phyloP scores from a whole-genome alignment of 1,140 invertebrate species.

The Leguminivora glycinivorella region DNA sequence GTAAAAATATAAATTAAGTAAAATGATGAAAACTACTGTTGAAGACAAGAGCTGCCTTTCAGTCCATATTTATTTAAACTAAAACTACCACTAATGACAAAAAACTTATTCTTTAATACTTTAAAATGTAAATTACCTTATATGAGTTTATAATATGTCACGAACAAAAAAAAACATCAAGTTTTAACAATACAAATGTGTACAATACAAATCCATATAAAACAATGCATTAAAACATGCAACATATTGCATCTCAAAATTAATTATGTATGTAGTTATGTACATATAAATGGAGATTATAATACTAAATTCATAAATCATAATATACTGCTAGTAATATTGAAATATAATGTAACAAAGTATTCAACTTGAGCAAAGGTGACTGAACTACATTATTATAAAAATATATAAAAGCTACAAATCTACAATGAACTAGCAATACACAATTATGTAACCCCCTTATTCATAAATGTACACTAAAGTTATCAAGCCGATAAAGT shows the following conservation, averaged over 20 bases:
- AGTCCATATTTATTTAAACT: neutral
- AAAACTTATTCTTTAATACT: neutral
- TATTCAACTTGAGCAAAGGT: constrained; percentile 27
- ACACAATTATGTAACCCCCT: too few relatives aligned
- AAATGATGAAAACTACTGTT: neutral
- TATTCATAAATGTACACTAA: too few relatives aligned
- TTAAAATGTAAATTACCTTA: neutral
- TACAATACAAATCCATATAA: neutral
- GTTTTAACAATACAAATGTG: neutral
- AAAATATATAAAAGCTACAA: constrained; percentile 2
- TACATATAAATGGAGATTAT: constrained; percentile 12
- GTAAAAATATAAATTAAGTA: constrained; percentile 1
- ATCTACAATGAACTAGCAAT: neutral
- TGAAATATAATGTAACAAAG: neutral
- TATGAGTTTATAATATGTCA: too few relatives aligned
- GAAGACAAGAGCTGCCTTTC: neutral
- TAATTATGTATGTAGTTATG: neutral
- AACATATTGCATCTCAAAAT: neutral
- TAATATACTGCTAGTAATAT: neutral
- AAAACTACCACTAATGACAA: neutral
- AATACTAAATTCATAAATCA: neutral
- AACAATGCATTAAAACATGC: constrained; percentile 26
- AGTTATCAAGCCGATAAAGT: too few relatives aligned
- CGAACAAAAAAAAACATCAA: neutral
- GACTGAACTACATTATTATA: constrained; percentile 4